These are phyloP conservation scores for Neodiprion lecontei DNA, from an alignment of 1,140 invertebrate genomes.

Conservation along the genomic window DNA sequence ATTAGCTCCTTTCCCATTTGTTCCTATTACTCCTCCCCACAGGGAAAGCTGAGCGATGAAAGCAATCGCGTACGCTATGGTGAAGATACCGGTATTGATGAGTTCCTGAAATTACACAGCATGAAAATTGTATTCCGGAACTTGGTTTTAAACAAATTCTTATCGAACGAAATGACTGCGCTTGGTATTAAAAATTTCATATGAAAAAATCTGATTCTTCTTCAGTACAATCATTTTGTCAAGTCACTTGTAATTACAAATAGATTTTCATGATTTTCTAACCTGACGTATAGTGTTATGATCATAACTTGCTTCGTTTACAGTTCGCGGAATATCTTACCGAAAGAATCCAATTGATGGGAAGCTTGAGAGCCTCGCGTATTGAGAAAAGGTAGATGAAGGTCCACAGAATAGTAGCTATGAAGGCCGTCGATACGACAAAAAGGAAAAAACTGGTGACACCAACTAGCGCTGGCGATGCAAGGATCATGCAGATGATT, in stretches of 20 bases:
- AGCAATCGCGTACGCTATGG: constrained; percentile 78
- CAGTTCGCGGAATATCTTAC: constrained; percentile 64
- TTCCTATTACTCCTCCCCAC: constrained; percentile 47
- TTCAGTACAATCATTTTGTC: too few relatives aligned
- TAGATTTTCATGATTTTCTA: too few relatives aligned
- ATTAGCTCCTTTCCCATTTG: constrained; percentile 59
- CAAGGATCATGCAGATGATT: constrained; percentile 81
- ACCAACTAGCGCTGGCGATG: constrained; percentile 67
- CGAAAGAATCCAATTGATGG: constrained; percentile 83
- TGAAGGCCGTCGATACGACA: constrained; percentile 80
- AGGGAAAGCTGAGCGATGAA: constrained; percentile 79
- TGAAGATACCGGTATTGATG: constrained; percentile 73
- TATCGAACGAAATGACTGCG: too few relatives aligned
- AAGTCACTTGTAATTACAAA: too few relatives aligned
- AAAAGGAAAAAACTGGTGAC: constrained; percentile 85
- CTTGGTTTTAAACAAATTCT: too few relatives aligned
- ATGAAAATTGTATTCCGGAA: constrained; percentile 10
- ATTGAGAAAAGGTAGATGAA: constrained; percentile 82
- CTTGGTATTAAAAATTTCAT: too few relatives aligned
- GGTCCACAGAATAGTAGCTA: constrained; percentile 81
- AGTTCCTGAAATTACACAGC: constrained; percentile 73
- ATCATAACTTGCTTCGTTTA: too few relatives aligned
- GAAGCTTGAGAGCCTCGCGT: constrained; percentile 76
- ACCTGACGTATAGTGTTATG: too few relatives aligned
- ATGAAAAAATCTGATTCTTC: too few relatives aligned